phyloP scores from a whole-genome alignment of 2,113 vertebrate species.

The Poeciliopsis occidentalis region DNA sequence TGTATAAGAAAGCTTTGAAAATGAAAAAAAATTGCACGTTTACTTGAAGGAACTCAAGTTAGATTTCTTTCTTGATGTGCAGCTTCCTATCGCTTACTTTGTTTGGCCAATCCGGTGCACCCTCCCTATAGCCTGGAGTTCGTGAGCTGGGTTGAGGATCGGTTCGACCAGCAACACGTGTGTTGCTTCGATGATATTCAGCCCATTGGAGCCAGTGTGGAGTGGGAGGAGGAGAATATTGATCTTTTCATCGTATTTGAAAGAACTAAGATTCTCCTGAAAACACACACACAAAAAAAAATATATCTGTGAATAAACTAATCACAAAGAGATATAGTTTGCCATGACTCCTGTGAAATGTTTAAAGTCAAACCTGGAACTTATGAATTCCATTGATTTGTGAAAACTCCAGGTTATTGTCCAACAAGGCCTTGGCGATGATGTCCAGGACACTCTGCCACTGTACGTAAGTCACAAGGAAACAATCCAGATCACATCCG shows the following conservation, averaged over 20 bases:
- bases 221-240: conserved; percentile 97
- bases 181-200: conserved; percentile 98
- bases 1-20: too few relatives aligned
- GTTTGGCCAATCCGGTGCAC: conserved; percentile 98
- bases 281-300: conserved; percentile 1
- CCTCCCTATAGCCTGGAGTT: conserved; percentile 96
- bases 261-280: conserved; percentile 96
- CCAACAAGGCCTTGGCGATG: conserved; percentile 95
- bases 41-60: background rate
- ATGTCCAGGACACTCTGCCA: conserved; percentile 98
- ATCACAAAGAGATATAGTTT: background rate
- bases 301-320: background rate
- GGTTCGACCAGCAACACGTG: conserved; percentile 96
- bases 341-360: background rate
- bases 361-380: conserved; percentile 87
- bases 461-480: conserved; percentile 69
- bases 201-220: conserved; percentile 96
- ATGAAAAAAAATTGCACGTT: too few relatives aligned
- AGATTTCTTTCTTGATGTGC: background rate
- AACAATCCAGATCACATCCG: conserved; percentile 21
- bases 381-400: conserved; percentile 96
- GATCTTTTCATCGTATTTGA: conserved; percentile 94
- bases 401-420: conserved; percentile 96
- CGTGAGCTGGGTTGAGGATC: conserved; percentile 95
- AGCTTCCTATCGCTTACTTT: conserved; percentile 80